Percentiles rank a stretch among this genome's conserved stretches.
Evolutionary conservation across 2,797 vertebrate species (phyloP).

Genomic region (Neosilurus hyrtlii): DNA sequence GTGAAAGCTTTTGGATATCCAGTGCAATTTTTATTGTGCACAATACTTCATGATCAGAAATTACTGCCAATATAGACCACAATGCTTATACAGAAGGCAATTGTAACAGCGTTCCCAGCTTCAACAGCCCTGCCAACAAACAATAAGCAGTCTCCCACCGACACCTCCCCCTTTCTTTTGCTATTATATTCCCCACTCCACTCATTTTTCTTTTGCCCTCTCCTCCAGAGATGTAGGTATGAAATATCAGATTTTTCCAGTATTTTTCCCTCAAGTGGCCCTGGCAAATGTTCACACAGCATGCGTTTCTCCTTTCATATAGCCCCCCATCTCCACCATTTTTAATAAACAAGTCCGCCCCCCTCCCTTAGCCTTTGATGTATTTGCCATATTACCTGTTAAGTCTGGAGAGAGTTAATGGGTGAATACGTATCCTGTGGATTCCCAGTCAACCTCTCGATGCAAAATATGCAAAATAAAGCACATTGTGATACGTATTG

Average conservation of each 20-base stretch:
- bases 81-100: constrained; percentile 40
- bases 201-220: constrained; percentile 52
- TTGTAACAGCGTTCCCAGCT: constrained; percentile 57
- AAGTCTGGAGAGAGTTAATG: constrained; percentile 74
- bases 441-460: constrained; percentile 57
- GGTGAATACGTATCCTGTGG: constrained; percentile 71
- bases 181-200: constrained; percentile 65
- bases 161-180: constrained; percentile 58
- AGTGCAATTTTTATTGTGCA: constrained; percentile 32
- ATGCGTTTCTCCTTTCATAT: constrained; percentile 74
- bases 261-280: constrained; percentile 77
- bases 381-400: constrained; percentile 71
- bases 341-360: constrained; percentile 58
- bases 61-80: constrained; percentile 39
- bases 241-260: constrained; percentile 83
- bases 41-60: constrained; percentile 45
- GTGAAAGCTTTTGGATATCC: constrained; percentile 25
- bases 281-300: constrained; percentile 77
- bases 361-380: constrained; percentile 69
- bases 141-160: constrained; percentile 55
- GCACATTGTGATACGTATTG: constrained; percentile 10
- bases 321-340: constrained; percentile 54
- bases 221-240: constrained; percentile 78
- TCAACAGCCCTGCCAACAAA: constrained; percentile 61
- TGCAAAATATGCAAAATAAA: constrained; percentile 22